Conservation (phyloP, 2,113 vertebrate genomes). For the Agapornis roseicollis region DNA sequence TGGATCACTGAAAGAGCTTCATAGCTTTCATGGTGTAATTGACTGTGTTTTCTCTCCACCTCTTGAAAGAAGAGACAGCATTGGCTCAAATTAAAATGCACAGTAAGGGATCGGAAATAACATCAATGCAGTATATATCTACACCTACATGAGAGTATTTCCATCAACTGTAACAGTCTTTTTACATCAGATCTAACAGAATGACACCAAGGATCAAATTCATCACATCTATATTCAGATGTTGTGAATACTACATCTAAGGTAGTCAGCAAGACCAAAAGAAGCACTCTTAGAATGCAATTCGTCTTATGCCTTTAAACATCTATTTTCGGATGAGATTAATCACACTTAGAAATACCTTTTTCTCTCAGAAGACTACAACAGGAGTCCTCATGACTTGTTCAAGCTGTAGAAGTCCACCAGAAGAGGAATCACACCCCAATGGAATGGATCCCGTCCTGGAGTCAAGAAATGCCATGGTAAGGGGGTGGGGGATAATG, state of each 20-base stretch:
- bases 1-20: conserved; percentile 2
- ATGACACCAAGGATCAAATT: conserved; percentile 26
- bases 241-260: neutral
- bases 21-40: conserved; percentile 29
- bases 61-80: conserved; percentile 35
- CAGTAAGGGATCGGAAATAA: neutral
- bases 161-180: conserved; percentile 8
- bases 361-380: conserved; percentile 3
- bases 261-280: conserved; percentile 2
- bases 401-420: neutral
- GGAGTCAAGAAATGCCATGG: neutral
- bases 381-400: neutral
- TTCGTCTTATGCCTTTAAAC: conserved; percentile 14
- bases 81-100: conserved; percentile 37
- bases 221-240: neutral
- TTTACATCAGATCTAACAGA: conserved; percentile 33
- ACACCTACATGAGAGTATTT: conserved; percentile 14
- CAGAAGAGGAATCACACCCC: neutral
- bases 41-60: conserved; percentile 29
- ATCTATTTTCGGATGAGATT: neutral
- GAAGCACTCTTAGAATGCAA: neutral
- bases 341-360: neutral
- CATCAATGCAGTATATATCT: conserved; percentile 29
- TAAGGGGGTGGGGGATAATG: neutral
- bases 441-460: neutral